These are phyloP conservation scores for Rotaria sp. DNA, from an alignment of 2,888 invertebrate species.

Conservation along the genomic window DNA sequence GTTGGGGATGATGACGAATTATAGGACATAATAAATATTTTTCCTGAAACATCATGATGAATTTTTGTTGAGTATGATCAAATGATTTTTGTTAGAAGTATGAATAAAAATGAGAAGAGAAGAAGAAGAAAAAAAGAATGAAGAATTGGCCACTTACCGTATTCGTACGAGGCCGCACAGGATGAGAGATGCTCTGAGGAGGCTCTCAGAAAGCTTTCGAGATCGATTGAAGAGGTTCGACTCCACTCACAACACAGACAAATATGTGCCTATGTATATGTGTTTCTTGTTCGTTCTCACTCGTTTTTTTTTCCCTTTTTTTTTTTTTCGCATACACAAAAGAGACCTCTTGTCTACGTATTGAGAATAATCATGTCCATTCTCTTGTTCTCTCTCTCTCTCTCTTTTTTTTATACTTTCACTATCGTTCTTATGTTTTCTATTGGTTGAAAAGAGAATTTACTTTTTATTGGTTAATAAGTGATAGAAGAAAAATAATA, in stretches of 20 bases:
- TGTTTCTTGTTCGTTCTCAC: conserved; percentile 15
- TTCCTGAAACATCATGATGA: conserved; percentile 19
- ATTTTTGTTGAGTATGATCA: conserved; percentile 7
- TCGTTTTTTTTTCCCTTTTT: neutral
- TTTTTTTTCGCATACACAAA: neutral
- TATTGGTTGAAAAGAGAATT: neutral
- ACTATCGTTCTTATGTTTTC: neutral
- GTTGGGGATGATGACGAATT: neutral
- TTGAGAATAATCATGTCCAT: conserved; percentile 3
- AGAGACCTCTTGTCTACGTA: conserved; percentile 24
- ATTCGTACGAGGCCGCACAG: conserved; percentile 1
- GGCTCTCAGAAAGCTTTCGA: conserved; percentile 29
- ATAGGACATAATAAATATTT: neutral
- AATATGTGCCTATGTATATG: conserved; percentile 15
- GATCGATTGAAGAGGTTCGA: conserved; percentile 30
- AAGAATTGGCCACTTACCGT: conserved; percentile 26
- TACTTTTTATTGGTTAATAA: neutral
- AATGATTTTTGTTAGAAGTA: conserved; percentile 16
- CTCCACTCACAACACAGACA: conserved; percentile 1
- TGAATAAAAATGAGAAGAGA: neutral
- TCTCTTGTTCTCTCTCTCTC: neutral
- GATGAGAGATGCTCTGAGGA: conserved; percentile 16
- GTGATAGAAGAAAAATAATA: neutral
- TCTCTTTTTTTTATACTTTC: neutral
- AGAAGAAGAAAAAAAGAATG: neutral